These are phyloP conservation scores for Mylabris phalerata DNA, from an alignment of 1,140 invertebrate genomes.

Conservation along the genomic window DNA sequence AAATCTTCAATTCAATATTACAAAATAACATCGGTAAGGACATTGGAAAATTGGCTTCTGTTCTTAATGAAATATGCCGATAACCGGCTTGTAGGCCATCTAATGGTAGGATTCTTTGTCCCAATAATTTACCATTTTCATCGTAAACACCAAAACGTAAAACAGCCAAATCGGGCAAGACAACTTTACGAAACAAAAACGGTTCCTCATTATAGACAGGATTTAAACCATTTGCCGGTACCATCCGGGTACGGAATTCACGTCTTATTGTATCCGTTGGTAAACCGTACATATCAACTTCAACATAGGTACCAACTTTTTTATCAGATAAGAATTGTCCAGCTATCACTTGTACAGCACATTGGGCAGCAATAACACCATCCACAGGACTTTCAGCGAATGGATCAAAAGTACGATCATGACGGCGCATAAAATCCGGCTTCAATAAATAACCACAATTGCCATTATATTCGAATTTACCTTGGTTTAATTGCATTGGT, in stretches of 20 bases:
- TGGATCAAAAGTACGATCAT: slow-evolving; percentile 95
- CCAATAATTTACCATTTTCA: slow-evolving; percentile 71
- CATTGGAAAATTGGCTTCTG: slow-evolving; percentile 98
- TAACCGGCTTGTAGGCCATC: slow-evolving; percentile 95
- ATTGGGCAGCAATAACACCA: slow-evolving; percentile 98
- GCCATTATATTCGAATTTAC: slow-evolving; percentile 99
- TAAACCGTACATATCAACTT: slow-evolving; percentile 99
- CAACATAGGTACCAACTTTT: slow-evolving; percentile 98
- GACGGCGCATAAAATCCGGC: slow-evolving; percentile 97
- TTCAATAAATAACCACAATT: slow-evolving; percentile 95
- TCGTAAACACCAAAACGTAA: slow-evolving; percentile 98
- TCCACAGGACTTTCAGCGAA: slow-evolving; percentile 99
- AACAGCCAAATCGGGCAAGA: slow-evolving; percentile 95
- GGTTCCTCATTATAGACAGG: slow-evolving; percentile 98
- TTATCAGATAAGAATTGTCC: slow-evolving; percentile 99
- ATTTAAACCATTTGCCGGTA: slow-evolving; percentile 95
- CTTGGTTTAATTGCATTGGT: slow-evolving; percentile 99
- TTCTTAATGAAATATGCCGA: slow-evolving; percentile 93
- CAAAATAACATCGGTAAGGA: slow-evolving; percentile 98
- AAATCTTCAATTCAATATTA: slow-evolving; percentile 98
- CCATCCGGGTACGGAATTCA: slow-evolving; percentile 93
- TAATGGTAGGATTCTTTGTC: slow-evolving; percentile 93
- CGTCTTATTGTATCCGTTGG: slow-evolving; percentile 98
- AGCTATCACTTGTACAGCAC: slow-evolving; percentile 95
- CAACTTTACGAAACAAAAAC: slow-evolving; percentile 97